Evolutionary conservation across 2,113 vertebrate species (phyloP).

Genomic region (Blennius ocellaris): DNA sequence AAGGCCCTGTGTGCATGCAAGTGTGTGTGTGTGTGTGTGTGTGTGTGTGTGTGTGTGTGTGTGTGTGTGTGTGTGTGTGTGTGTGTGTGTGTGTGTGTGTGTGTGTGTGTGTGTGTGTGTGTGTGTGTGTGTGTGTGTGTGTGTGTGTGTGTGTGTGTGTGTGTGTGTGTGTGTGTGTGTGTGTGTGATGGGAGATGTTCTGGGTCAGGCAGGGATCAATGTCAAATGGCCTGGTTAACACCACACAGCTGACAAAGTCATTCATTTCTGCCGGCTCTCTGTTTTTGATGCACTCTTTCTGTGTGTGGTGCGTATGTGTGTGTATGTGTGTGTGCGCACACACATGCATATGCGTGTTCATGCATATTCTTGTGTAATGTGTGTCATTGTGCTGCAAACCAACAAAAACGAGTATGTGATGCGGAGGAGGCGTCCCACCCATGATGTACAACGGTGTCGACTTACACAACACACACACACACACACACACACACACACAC

Average conservation of each 20-base stretch:
- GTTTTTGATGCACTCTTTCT: constrained; percentile 3
- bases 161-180: not conserved
- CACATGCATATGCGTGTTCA: constrained; percentile 7
- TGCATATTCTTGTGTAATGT: not conserved
- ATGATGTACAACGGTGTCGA: constrained; percentile 54
- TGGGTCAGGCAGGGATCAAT: constrained; percentile 79
- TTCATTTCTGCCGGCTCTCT: constrained; percentile 67
- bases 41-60: no score
- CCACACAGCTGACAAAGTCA: constrained; percentile 72
- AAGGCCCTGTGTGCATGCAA: no score
- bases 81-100: not conserved
- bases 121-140: no score
- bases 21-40: not conserved
- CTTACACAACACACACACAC: constrained; percentile 50
- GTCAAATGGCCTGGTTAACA: constrained; percentile 81
- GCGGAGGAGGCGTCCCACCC: constrained; percentile 49
- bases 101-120: not conserved
- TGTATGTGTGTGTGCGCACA: not conserved
- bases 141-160: not conserved
- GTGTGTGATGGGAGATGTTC: constrained; percentile 43
- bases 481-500: constrained; percentile 3
- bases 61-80: no score
- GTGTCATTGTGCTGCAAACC: constrained; percentile 41
- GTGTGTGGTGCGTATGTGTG: not conserved
- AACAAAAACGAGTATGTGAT: constrained; percentile 28